A percentile compares a stretch with the other conserved stretches of the same genome.
These are phyloP conservation scores for Lepisosteus oculatus DNA, from an alignment of 2,113 vertebrate genomes.

Conservation along the genomic window DNA sequence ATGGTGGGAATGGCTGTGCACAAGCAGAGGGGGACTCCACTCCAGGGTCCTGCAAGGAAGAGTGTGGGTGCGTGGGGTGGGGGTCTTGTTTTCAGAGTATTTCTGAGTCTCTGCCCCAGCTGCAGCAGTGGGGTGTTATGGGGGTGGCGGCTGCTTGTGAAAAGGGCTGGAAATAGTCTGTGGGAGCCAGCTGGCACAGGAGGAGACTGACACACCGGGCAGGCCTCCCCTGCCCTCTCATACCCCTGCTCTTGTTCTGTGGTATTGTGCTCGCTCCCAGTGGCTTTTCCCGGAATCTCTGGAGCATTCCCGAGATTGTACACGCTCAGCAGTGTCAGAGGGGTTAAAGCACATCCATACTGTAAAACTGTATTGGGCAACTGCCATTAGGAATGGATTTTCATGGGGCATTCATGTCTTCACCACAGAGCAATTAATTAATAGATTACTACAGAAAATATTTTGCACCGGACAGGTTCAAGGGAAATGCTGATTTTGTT, in stretches of 20 bases:
- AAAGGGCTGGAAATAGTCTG: slow-evolving; percentile 18
- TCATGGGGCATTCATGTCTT: no score
- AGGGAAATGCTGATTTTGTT: no score
- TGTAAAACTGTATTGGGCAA: no score
- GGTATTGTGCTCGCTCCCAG: neutral
- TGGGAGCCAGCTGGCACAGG: slow-evolving; percentile 1
- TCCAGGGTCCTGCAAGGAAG: slow-evolving; percentile 7
- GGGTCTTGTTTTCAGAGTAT: neutral
- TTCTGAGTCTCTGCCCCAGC: neutral
- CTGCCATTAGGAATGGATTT: no score
- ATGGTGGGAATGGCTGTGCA: no score
- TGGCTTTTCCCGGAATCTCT: neutral
- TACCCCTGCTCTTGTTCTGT: neutral
- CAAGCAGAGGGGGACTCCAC: neutral
- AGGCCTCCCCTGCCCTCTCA: neutral
- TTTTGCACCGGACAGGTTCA: no score
- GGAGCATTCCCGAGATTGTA: neutral
- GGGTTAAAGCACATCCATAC: no score
- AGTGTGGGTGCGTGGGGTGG: neutral
- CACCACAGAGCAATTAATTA: no score
- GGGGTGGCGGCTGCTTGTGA: neutral
- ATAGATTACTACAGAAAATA: no score
- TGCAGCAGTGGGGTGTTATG: slow-evolving; percentile 3
- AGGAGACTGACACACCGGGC: neutral
- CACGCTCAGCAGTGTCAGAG: no score